Evolutionary conservation across 2,113 vertebrate species (phyloP), one percentile per base, ranked within the genome.

Genomic region (Oreocharis arfaki): DNA sequence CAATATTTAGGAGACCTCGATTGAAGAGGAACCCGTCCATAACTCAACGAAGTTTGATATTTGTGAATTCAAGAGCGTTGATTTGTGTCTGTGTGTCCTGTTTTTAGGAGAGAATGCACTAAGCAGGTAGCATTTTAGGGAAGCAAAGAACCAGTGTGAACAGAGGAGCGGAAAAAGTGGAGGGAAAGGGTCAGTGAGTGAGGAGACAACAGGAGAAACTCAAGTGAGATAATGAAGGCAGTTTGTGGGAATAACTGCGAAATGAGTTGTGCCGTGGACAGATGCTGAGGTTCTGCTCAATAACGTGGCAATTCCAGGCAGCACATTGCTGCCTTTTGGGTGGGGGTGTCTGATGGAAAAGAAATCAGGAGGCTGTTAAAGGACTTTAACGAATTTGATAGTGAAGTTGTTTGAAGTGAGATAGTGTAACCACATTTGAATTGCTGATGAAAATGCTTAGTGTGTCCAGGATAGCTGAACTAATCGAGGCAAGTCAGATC

Each of bases 401-500:
- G 68, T 44, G 20, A 74, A 30, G 77, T 89, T 64, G 61, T 95
- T 91, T 87, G 83, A 92, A 93, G 83, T 96, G 91, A 91, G 52
- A 52, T 75, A 61, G 37, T 71, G 52, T 60, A 82, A 60, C 76
- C 37, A 22, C 49, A 26, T 82, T 78, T 87, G 70, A 89, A 89
- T 84, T 95, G 83, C 68, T 91, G 74, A 55, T 92, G 61, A 17
- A 84, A 93, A 60, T 33, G n/a, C 21, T 69, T 18, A 18, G 26
- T 82, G 53, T 73, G 53, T 60, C 41, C 70, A 65, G 70, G 50
- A 53, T n/a, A 89, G 93, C 77, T 87, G 61, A 77, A 84, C 64
- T 89, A 77, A 84, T 90, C 2, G 3, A 55, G 79, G 77, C 65
- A 64, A 75, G 71, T 81, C 75, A 80, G 87, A 50, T 93, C 65